Evolutionary conservation across 2,888 invertebrate genomes (phyloP).

Genomic region (Andrena bucephala): DNA sequence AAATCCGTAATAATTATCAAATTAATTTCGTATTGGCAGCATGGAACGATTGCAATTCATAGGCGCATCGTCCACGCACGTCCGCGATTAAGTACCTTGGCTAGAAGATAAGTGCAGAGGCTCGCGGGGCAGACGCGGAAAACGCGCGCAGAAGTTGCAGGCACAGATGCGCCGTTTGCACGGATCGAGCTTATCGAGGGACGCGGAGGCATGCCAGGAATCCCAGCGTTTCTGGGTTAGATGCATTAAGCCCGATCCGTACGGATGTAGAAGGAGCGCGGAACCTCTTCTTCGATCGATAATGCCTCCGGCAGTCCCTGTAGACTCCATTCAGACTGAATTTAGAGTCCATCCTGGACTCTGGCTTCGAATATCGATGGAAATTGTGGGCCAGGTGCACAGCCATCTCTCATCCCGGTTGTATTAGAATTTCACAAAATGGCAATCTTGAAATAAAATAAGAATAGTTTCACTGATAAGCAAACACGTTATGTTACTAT

Average conservation of each 20-base stretch:
- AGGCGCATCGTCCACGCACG: constrained; percentile 20
- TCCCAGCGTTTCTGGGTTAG: constrained; percentile 71
- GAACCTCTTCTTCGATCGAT: constrained; percentile 45
- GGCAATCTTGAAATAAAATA: background rate
- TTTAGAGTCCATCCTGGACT: constrained; percentile 9
- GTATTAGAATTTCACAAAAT: no score
- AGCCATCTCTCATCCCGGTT: background rate
- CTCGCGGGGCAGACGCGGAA: constrained; percentile 9
- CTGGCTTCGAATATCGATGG: constrained; percentile 16
- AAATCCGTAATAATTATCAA: background rate
- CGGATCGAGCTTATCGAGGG: constrained; percentile 67
- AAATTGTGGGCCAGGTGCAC: constrained; percentile 8
- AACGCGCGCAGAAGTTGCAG: constrained; percentile 22
- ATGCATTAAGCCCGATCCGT: constrained; percentile 63
- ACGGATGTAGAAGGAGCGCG: constrained; percentile 34
- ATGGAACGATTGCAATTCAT: constrained; percentile 3
- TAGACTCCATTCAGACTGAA: constrained; percentile 37
- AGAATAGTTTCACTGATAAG: background rate
- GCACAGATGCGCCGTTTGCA: constrained; percentile 52
- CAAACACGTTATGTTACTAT: no score
- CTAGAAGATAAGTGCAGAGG: constrained; percentile 17
- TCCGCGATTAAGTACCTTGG: constrained; percentile 20
- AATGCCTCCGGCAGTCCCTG: constrained; percentile 25
- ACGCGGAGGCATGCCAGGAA: constrained; percentile 68
- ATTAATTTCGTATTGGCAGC: background rate